Base-by-base conservation (phyloP, 2,113 vertebrate species). In the Tor tambroides region DNA sequence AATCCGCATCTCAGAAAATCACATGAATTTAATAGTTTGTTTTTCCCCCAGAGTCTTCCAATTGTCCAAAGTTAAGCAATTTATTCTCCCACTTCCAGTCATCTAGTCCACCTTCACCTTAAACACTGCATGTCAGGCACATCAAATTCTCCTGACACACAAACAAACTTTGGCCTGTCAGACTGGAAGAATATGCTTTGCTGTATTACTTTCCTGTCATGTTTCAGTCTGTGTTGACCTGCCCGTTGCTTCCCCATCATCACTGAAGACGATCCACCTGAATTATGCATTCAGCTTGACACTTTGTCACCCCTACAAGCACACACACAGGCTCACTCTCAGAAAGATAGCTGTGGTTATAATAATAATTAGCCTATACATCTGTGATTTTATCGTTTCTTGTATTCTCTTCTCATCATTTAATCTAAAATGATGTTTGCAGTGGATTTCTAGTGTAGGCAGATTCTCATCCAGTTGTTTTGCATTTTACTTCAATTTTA, bases 281-380 rank as follows among this genome's bases (percentile, higher is more conserved):
- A 82, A 82, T 67, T 82, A 82, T 82, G 80, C 38, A 85, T 61
- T 63, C 54, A 76, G 35, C n/a, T 43, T 65, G 35, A 67, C 38
- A 65, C 30, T n/a, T 15, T 21, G 74, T 65, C 56, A n/a, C 84
- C 41, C 19, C 14, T 51, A 19, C 83, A 21, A 51, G 15, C n/a
- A 46, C 56, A 43, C 43, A 43, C 43, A 46, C 32, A 76, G 23
- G 19, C 1, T 59, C 2, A 19, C 77, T 80, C 14, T 61, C 23
- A 8, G 6, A 78, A 78, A 65, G n/a, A n/a, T n/a, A n/a, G 19
- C 54, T 49, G 21, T 85, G 38, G 14, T 77, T 28, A 85, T 65
- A 35, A 85, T 74, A 49, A 5, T 51, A 77, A 49, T 80, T 59
- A 21, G 17, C 51, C 51, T 7, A 46, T 21, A 72, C 65, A 85